phyloP scores from a whole-genome alignment of 2,113 vertebrate species.

The Colossoma macropomum region DNA sequence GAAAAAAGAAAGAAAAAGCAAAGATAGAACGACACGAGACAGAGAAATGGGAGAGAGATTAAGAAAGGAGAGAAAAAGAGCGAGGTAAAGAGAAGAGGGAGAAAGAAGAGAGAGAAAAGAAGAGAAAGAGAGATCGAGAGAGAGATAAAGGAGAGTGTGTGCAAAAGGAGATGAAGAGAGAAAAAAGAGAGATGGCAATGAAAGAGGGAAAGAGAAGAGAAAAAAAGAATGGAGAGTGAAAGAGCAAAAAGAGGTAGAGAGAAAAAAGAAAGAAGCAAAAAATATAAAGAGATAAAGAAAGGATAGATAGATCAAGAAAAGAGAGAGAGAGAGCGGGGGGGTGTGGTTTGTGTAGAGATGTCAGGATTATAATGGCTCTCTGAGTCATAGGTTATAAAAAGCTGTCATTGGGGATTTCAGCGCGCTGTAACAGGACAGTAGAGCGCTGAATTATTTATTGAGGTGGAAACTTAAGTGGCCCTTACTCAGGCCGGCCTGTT shows the following conservation, averaged over 20 bases:
- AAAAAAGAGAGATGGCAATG: background rate
- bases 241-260: background rate
- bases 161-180: too few relatives aligned
- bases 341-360: conserved; percentile 74
- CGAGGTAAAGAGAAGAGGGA: conserved; percentile 55
- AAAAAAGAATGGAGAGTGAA: background rate
- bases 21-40: background rate
- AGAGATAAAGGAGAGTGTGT: too few relatives aligned
- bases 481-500: conserved; percentile 1
- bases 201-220: background rate
- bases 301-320: background rate
- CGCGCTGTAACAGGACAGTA: conserved; percentile 14
- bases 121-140: too few relatives aligned
- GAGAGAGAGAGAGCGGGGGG: conserved; percentile 44
- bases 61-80: background rate
- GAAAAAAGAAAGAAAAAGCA: background rate
- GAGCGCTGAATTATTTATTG: conserved; percentile 38
- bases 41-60: background rate
- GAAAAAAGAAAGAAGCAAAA: background rate
- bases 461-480: conserved; percentile 34
- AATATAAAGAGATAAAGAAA: background rate
- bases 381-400: conserved; percentile 28
- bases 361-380: conserved; percentile 70
- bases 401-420: conserved; percentile 26
- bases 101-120: conserved; percentile 59